Base-by-base conservation (phyloP, 2,113 vertebrate genomes). In the Cairina moschata region DNA sequence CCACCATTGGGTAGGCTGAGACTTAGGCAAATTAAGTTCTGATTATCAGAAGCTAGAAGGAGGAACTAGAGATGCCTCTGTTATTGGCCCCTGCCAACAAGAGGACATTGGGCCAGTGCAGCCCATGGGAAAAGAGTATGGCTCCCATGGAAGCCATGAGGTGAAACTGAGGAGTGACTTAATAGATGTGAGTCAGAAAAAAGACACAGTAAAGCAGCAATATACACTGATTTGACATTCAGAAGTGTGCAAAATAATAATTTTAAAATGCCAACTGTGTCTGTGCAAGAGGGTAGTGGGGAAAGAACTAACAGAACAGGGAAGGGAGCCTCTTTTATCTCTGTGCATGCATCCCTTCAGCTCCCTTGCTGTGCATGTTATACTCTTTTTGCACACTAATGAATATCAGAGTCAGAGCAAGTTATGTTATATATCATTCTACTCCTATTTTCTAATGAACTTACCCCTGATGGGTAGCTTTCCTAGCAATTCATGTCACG, bases 371-470 rank as follows among this genome's bases (percentile, higher is more conserved):
- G 40, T 68, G 36, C 54, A 29, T 59, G 65, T 66, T 86, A 6
- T 81, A 60, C 60, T 78, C 73, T n/a, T 90, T 90, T 81, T 48
- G 77, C 90, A 94, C 90, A 40, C 34, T 95, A 91, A 96, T 86
- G 86, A 88, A 76, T 66, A 84, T 65, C 46, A 59, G 80, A 91
- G 85, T 93, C 82, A 63, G 60, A 91, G 69, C 69, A 84, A 91
- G 83, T 96, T 93, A 84, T 65, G 60, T 69, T 74, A 8, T 68
- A 11, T 82, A 88, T 96, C 69, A 71, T 31, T 77, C 80, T 81
- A 38, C 48, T 96, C 80, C 48, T 92, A 38, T 91, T 94, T 94
- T 82, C 80, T 96, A 86, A 93, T 68, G 77, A 94, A 92, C 69
- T 88, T 86, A 25, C 17, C 31, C 46, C 73, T 93, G 73, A 88